Conservation (phyloP, 2,797 vertebrate species). For the Synaphobranchus kaupii region DNA sequence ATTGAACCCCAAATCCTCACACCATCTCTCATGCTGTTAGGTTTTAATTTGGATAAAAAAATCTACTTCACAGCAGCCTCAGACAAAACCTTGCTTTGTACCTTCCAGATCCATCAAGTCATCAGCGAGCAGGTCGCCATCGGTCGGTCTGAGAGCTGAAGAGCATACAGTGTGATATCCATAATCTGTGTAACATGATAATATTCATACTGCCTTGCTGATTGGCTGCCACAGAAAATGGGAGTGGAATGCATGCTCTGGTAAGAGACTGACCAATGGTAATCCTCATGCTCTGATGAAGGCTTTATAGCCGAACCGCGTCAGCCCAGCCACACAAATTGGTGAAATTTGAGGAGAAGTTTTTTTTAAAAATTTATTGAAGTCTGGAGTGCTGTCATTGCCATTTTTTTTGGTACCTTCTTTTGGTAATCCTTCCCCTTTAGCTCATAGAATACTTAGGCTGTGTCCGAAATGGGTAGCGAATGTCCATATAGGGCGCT, state of each 20-base stretch:
- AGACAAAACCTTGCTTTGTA: constrained; percentile 57
- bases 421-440: not conserved
- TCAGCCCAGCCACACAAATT: too few species aligned
- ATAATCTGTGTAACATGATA: not conserved
- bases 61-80: constrained; percentile 33
- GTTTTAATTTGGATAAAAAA: not conserved
- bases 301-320: too few species aligned
- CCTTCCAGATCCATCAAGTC: constrained; percentile 78
- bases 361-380: too few species aligned
- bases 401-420: too few species aligned
- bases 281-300: too few species aligned
- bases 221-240: not conserved
- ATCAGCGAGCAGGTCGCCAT: constrained; percentile 80
- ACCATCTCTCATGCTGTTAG: constrained; percentile 28
- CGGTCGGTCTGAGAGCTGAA: constrained; percentile 77
- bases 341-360: too few species aligned
- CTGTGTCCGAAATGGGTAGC: too few species aligned
- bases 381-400: too few species aligned
- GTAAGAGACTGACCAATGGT: not conserved
- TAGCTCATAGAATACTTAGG: not conserved
- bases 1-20: constrained; percentile 15
- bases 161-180: constrained; percentile 50
- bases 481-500: too few species aligned
- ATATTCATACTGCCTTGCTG: not conserved
- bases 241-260: not conserved